Evolutionary conservation across 2,888 invertebrate species (phyloP).

Genomic region (Saturnia pavonia): DNA sequence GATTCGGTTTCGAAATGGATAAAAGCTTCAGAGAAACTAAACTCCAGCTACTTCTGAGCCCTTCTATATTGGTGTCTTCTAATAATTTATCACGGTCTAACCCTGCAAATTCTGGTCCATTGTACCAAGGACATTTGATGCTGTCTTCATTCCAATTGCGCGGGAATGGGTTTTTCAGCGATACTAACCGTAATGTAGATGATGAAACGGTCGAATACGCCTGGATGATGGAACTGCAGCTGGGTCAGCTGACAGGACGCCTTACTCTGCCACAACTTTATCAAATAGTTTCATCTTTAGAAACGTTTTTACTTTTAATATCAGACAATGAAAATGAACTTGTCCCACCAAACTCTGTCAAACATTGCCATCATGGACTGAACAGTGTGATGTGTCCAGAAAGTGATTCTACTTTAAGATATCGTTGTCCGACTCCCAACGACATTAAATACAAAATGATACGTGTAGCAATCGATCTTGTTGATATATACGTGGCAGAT

Average conservation of each 20-base stretch:
- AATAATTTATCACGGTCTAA: conserved; percentile 87
- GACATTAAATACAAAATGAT: conserved; percentile 97
- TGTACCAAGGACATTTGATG: conserved; percentile 92
- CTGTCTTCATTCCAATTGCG: conserved; percentile 93
- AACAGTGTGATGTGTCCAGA: conserved; percentile 86
- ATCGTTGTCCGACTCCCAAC: conserved; percentile 89
- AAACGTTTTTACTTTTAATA: conserved; percentile 92
- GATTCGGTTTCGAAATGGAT: conserved; percentile 98
- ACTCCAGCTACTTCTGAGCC: conserved; percentile 94
- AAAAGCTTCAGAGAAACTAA: conserved; percentile 96
- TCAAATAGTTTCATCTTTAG: conserved; percentile 92
- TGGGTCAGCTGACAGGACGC: conserved; percentile 96
- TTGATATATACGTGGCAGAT: conserved; percentile 96
- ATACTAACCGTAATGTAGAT: conserved; percentile 92
- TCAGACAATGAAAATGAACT: conserved; percentile 95
- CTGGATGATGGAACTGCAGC: conserved; percentile 97
- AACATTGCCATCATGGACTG: conserved; percentile 90
- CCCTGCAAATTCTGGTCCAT: conserved; percentile 62
- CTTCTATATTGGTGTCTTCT: conserved; percentile 90
- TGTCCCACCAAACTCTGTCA: conserved; percentile 89
- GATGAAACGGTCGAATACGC: conserved; percentile 98
- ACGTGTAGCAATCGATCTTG: conserved; percentile 91
- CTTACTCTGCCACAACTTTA: conserved; percentile 94
- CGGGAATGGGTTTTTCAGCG: conserved; percentile 98
- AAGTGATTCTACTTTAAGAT: conserved; percentile 86